phyloP scores from a whole-genome alignment of 1,140 invertebrate species.

The Lamellibrachia luymesi region DNA sequence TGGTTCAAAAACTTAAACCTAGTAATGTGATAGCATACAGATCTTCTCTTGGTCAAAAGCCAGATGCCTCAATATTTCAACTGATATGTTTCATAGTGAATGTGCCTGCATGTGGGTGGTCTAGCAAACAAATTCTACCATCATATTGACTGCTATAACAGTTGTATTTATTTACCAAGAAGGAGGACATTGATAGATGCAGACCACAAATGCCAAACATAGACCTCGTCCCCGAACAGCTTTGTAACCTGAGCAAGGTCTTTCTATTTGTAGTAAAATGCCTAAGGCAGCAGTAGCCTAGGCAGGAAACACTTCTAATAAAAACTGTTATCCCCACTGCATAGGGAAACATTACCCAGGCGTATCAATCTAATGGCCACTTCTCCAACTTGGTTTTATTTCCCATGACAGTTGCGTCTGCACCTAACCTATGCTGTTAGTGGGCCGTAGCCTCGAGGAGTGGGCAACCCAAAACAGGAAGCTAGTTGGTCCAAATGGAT shows the following conservation, averaged over 20 bases:
- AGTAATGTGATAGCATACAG: background rate
- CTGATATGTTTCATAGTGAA: background rate
- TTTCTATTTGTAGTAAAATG: background rate
- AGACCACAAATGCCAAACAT: background rate
- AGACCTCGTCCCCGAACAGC: background rate
- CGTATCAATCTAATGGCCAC: background rate
- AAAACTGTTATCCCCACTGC: background rate
- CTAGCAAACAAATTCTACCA: background rate
- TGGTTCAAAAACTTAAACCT: background rate
- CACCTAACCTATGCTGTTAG: background rate
- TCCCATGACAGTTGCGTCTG: background rate
- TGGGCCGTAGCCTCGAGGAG: background rate
- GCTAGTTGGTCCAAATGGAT: background rate
- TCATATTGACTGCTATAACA: background rate
- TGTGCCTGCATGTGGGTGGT: conserved; percentile 5
- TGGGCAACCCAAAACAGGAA: background rate
- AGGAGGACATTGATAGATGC: background rate
- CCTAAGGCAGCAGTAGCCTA: background rate
- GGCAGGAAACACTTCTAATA: background rate
- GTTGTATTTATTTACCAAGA: background rate
- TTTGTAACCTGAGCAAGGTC: background rate
- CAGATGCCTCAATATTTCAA: background rate
- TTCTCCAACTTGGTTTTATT: background rate
- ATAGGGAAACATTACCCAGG: background rate
- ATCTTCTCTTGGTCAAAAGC: background rate